These are phyloP conservation scores for Chondrilla cf. caribensis DNA, from an alignment of 37 sponge, comb jelly and placozoan genomes.

Conservation along the genomic window DNA sequence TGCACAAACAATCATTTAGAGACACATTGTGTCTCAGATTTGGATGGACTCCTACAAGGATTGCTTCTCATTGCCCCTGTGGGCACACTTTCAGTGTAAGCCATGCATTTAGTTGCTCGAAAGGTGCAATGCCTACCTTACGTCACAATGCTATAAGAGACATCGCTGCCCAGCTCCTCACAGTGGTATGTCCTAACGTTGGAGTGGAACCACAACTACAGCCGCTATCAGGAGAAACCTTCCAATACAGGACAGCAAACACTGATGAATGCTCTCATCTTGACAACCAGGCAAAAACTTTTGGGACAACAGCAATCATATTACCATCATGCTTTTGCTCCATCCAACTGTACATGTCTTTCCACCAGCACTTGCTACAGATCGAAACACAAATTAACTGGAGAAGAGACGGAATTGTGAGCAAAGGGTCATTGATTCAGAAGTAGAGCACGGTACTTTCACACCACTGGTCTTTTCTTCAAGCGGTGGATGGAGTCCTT, in stretches of 20 bases:
- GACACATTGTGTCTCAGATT: background rate
- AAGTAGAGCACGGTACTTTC: conserved; percentile 4
- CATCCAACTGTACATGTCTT: background rate
- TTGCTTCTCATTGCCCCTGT: background rate
- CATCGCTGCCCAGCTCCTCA: background rate
- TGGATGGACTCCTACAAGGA: background rate
- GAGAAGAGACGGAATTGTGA: background rate
- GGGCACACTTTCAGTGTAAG: background rate
- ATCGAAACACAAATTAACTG: background rate
- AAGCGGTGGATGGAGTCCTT: conserved; percentile 5
- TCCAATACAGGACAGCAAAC: background rate
- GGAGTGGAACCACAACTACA: background rate
- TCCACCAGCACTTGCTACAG: background rate
- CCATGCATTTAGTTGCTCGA: background rate
- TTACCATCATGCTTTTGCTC: background rate
- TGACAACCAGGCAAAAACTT: background rate
- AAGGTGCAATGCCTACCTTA: background rate
- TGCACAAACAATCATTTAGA: conserved; percentile 2
- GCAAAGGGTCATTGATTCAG: background rate
- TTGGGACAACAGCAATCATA: background rate
- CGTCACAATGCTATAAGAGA: background rate
- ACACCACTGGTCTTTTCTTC: background rate
- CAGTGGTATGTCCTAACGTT: background rate
- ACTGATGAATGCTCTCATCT: background rate
- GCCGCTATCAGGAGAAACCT: background rate